phyloP scores from a whole-genome alignment of 2,113 vertebrate genomes.

The Solea senegalensis region DNA sequence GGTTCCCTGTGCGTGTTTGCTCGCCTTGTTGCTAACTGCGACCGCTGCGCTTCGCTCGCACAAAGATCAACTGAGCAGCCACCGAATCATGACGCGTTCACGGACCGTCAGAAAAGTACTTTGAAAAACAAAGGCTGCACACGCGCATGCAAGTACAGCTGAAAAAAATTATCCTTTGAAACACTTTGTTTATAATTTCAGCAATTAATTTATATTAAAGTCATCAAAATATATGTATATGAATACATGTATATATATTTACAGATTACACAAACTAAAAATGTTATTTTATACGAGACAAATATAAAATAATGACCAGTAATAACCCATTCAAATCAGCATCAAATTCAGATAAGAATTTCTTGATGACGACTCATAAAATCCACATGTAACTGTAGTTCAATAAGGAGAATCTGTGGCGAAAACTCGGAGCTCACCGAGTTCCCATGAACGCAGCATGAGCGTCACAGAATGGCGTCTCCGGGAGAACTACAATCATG shows the following conservation, averaged over 20 bases:
- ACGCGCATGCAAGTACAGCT: background rate
- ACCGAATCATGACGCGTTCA: slow-evolving; percentile 55
- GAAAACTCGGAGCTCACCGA: background rate
- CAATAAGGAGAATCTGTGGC: too few species aligned
- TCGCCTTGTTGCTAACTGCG: slow-evolving; percentile 65
- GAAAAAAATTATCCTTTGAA: background rate
- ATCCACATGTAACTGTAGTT: too few species aligned
- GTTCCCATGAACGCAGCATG: slow-evolving; percentile 31
- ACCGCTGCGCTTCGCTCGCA: slow-evolving; percentile 65
- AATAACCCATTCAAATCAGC: too few species aligned
- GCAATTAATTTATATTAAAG: too few species aligned
- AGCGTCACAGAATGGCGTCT: slow-evolving; percentile 40
- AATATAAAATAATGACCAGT: too few species aligned
- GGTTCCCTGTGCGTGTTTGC: slow-evolving; percentile 25
- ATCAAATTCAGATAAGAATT: too few species aligned
- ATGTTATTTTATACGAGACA: too few species aligned
- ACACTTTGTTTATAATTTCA: too few species aligned
- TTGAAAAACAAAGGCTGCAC: rapidly evolving
- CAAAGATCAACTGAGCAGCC: slow-evolving; percentile 74
- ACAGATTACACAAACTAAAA: too few species aligned
- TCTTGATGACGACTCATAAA: too few species aligned
- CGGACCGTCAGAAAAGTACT: background rate
- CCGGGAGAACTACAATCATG: slow-evolving; percentile 62
- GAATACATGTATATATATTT: too few species aligned
- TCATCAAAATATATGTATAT: too few species aligned